These are phyloP conservation scores for Chanos chanos DNA, from an alignment of 2,797 vertebrate species.

Conservation along the genomic window DNA sequence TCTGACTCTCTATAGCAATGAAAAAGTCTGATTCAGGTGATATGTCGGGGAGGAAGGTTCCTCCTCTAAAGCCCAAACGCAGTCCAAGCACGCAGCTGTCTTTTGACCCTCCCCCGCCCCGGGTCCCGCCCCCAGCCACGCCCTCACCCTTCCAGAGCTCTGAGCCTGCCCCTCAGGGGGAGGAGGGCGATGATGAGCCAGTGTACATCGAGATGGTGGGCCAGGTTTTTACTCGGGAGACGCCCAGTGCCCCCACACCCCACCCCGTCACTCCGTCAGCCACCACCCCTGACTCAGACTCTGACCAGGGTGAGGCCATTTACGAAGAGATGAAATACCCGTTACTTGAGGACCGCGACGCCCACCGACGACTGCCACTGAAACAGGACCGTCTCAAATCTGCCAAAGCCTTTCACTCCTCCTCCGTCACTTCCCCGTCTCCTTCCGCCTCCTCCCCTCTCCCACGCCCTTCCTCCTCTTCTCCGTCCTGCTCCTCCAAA, in stretches of 20 bases:
- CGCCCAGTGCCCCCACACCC: constrained; percentile 60
- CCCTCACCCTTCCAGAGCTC: constrained; percentile 71
- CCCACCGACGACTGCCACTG: constrained; percentile 61
- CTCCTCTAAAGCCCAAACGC: constrained; percentile 85
- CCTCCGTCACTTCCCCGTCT: constrained; percentile 50
- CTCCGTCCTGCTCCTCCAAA: constrained; percentile 68
- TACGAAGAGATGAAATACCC: constrained; percentile 96
- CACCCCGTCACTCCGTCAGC: constrained; percentile 69
- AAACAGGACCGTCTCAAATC: constrained; percentile 69
- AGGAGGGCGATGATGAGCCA: constrained; percentile 78
- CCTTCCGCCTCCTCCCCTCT: constrained; percentile 63
- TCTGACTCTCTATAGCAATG: constrained; percentile 62
- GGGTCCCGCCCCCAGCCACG: constrained; percentile 60
- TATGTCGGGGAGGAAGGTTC: constrained; percentile 77
- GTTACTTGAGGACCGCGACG: constrained; percentile 68
- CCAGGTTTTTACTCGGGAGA: constrained; percentile 79
- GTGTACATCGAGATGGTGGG: constrained; percentile 96
- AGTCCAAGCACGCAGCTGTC: constrained; percentile 90
- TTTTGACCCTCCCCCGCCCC: constrained; percentile 64
- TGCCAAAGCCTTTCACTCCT: constrained; percentile 68
- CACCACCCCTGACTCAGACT: constrained; percentile 82
- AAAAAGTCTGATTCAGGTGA: constrained; percentile 78
- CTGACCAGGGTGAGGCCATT: constrained; percentile 89
- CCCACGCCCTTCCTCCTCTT: constrained; percentile 64
- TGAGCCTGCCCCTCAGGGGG: constrained; percentile 57